Conservation (phyloP, 2,888 invertebrate genomes). For the Nemoura dubitans region DNA sequence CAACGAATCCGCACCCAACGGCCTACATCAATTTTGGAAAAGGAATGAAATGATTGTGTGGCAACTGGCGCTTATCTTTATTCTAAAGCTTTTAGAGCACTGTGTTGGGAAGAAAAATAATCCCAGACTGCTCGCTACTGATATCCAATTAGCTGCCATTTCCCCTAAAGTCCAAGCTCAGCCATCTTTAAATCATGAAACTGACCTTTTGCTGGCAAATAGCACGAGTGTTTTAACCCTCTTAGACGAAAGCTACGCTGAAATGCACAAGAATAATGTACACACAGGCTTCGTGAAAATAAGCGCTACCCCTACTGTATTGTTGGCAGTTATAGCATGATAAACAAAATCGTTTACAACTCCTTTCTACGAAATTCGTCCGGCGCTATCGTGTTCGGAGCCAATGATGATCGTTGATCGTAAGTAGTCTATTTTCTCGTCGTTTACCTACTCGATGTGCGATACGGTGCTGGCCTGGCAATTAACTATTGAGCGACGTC, state of each 20-base stretch:
- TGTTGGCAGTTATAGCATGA: background rate
- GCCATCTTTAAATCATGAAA: constrained; percentile 32
- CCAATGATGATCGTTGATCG: constrained; percentile 2
- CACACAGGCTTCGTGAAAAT: constrained; percentile 1
- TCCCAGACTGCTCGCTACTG: background rate
- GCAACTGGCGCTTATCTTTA: background rate
- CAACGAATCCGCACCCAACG: background rate
- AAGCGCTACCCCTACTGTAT: background rate
- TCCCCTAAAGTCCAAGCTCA: constrained; percentile 30
- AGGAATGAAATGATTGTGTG: background rate
- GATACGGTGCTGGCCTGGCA: background rate
- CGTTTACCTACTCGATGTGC: constrained; percentile 17
- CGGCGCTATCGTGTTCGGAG: background rate
- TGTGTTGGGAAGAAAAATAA: background rate
- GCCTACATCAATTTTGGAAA: background rate
- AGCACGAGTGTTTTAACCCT: constrained; percentile 3
- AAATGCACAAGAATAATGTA: constrained; percentile 35
- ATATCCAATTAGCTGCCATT: constrained; percentile 7
- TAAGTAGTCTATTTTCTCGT: constrained; percentile 2
- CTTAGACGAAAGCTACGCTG: constrained; percentile 25
- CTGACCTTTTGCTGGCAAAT: constrained; percentile 42
- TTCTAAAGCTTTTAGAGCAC: background rate
- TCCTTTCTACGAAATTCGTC: background rate
- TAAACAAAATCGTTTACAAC: constrained; percentile 12
- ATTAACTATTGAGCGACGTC: constrained; percentile 29